A percentile compares a stretch with the other conserved stretches of the same genome.
These are phyloP conservation scores for Cygnus atratus DNA, from an alignment of 2,113 vertebrate species.

Conservation along the genomic window DNA sequence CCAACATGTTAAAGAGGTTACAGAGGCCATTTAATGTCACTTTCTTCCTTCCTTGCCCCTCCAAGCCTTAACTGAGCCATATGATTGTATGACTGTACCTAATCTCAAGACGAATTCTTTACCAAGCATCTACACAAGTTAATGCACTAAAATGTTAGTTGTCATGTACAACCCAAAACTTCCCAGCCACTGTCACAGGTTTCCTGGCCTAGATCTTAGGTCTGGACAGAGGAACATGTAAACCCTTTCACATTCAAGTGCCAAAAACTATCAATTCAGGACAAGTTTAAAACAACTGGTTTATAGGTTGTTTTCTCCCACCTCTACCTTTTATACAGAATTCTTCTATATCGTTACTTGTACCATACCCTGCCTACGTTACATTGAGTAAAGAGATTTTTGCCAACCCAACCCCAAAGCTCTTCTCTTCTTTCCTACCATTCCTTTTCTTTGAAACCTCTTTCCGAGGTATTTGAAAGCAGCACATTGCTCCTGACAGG, in stretches of 20 bases:
- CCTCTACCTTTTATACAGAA: background rate
- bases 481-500: background rate
- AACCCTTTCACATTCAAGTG: background rate
- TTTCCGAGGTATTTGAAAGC: background rate
- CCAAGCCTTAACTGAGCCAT: background rate
- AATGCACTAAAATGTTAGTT: background rate
- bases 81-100: background rate
- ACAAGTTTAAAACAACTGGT: background rate
- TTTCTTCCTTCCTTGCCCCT: background rate
- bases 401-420: rapidly evolving
- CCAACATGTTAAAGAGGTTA: background rate
- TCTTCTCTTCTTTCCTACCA: background rate
- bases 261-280: background rate
- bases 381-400: background rate
- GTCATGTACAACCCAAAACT: background rate
- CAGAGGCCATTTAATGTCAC: background rate
- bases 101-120: background rate
- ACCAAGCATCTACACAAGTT: background rate
- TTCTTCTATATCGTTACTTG: background rate
- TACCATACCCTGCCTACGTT: background rate
- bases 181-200: background rate
- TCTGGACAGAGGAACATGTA: background rate
- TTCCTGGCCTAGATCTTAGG: background rate
- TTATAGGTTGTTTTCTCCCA: background rate
- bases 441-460: background rate